Conservation (phyloP, 1,140 invertebrate genomes). For the Rhagoletis pomonella region DNA sequence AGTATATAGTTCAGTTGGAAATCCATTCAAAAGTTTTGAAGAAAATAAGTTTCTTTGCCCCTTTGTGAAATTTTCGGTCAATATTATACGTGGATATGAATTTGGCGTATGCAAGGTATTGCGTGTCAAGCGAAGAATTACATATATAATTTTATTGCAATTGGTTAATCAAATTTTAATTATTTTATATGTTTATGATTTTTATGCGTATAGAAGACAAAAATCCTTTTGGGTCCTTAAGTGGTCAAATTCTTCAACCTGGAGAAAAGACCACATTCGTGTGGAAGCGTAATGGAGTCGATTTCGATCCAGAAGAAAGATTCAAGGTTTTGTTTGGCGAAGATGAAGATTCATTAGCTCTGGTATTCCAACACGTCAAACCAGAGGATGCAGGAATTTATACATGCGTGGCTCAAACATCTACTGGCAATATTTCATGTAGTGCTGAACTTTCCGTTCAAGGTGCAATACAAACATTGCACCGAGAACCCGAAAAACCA, state of each 20-base stretch:
- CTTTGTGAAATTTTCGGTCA: too few relatives aligned
- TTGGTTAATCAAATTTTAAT: slow-evolving; percentile 29
- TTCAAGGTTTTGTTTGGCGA: slow-evolving; percentile 95
- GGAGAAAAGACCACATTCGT: slow-evolving; percentile 88
- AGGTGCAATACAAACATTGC: slow-evolving; percentile 86
- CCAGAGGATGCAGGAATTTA: slow-evolving; percentile 95
- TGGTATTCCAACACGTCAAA: slow-evolving; percentile 95
- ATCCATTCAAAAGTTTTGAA: too few relatives aligned
- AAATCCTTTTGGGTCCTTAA: slow-evolving; percentile 84
- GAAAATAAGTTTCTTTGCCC: too few relatives aligned
- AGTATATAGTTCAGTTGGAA: too few relatives aligned
- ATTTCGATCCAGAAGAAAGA: slow-evolving; percentile 93
- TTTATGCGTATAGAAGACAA: slow-evolving; percentile 80
- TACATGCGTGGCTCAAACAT: slow-evolving; percentile 95
- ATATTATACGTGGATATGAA: too few relatives aligned
- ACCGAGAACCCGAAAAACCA: slow-evolving; percentile 88
- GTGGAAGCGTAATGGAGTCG: slow-evolving; percentile 93
- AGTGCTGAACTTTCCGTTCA: slow-evolving; percentile 94
- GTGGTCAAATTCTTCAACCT: slow-evolving; percentile 80
- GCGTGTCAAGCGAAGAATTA: too few relatives aligned
- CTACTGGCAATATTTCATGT: slow-evolving; percentile 93
- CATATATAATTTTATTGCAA: too few relatives aligned
- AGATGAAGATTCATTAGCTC: slow-evolving; percentile 91
- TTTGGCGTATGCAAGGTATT: too few relatives aligned
- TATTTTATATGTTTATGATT: slow-evolving; percentile 10